These are phyloP conservation scores for Catharus minimus DNA, from an alignment of 2,113 vertebrate genomes.

Conservation along the genomic window DNA sequence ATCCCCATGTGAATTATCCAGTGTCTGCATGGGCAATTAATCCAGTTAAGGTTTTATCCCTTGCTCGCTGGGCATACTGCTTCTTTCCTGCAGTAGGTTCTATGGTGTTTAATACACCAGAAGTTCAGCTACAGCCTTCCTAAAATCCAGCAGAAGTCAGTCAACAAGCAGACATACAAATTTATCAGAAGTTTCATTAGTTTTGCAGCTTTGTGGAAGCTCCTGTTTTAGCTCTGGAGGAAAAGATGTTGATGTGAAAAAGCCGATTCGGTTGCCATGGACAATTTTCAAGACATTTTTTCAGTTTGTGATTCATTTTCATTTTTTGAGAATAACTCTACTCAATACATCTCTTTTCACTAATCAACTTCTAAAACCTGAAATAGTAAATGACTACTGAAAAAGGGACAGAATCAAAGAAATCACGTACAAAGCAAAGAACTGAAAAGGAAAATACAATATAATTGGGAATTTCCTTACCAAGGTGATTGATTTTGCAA, in stretches of 20 bases:
- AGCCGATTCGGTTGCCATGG: background rate
- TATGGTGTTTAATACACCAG: background rate
- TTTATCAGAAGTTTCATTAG: background rate
- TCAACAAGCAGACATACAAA: background rate
- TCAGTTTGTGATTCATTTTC: background rate
- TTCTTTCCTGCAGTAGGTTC: background rate
- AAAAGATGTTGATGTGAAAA: background rate
- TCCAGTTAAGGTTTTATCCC: background rate
- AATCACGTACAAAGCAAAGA: background rate
- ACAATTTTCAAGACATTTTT: background rate
- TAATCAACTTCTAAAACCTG: too few species aligned
- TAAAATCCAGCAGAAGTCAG: background rate
- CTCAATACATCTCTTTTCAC: background rate
- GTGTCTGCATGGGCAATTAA: background rate
- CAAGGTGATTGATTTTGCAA: background rate
- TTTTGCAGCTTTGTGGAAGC: background rate
- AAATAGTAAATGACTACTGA: background rate
- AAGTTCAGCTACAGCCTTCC: background rate
- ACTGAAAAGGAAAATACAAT: background rate
- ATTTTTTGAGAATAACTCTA: background rate
- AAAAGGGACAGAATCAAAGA: background rate
- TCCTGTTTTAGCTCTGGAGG: background rate
- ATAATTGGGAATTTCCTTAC: background rate
- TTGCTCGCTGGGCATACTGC: background rate
- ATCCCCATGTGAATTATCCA: background rate